Evolutionary conservation across 2,113 vertebrate genomes (phyloP), one percentile per base, ranked within the genome.

Genomic region (Eira barbara): DNA sequence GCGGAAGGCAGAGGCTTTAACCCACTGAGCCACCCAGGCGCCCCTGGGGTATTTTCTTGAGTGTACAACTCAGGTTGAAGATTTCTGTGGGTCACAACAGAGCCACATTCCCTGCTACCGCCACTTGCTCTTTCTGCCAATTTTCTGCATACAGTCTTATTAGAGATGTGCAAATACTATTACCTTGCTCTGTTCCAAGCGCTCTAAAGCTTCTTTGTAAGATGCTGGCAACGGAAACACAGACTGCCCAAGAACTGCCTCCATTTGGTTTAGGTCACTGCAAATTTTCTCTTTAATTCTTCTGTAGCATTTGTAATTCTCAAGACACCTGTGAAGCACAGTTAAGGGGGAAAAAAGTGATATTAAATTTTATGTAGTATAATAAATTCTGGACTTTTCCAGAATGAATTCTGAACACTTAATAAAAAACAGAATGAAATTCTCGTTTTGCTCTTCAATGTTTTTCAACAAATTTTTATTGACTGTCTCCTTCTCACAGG

Each of bases 141-240:
- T 86, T 7, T 36, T 97, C 93, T 83, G 34, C 6, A 34, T 20
- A 42, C 14, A 61, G 71, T 49, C 55, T 52, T 42, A n/a, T 52
- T 29, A 76, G 49, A 69, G 47, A 97, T 39, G 89, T 87, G 36
- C 55, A 23, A 81, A 34, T 12, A 11, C 39, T 13, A 3, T 98
- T 98, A 99, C 99, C 98, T 98, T 99, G 69, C 99, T 99, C 85
- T 98, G 98, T 74, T 98, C 98, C 78, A 99, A 97, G 95, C 98
- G 98, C 17, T 99, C 98, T 55, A 98, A 97, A 91, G 99, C 99
- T 97, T 99, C 99, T 80, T 98, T 98, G 8, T 99, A 99, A 90
- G 99, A 99, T 36, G 79, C 57, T 17, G 99, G 98, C 93, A 98
- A 98, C 0, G 97, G 98, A 69, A 96, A 91, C 95, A 99, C 90